Percentiles rank a stretch among this genome's conserved stretches.
These are phyloP conservation scores for Actenoides lindsayi DNA, from an alignment of 2,113 vertebrate genomes.

Conservation along the genomic window DNA sequence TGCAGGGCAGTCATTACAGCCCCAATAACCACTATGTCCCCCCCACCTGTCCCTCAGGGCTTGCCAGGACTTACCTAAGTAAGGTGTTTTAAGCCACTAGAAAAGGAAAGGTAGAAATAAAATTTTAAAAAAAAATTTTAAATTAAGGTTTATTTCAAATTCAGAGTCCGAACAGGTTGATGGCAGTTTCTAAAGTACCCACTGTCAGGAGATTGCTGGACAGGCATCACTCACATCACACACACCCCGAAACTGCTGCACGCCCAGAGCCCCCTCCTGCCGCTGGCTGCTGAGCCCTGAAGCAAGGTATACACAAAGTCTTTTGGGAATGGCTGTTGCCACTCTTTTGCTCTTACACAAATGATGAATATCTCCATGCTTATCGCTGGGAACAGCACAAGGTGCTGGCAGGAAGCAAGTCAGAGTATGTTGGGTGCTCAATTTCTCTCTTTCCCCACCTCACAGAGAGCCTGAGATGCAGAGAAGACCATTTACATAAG, in stretches of 20 bases:
- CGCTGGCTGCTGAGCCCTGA: neutral
- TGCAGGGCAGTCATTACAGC: rapidly evolving
- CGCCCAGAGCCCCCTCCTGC: neutral
- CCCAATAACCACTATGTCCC: neutral
- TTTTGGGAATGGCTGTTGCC: neutral
- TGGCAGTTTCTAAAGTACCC: neutral
- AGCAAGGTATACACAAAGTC: rapidly evolving
- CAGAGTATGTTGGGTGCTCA: neutral
- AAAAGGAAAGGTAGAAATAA: neutral
- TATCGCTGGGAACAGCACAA: neutral
- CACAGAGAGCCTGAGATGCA: neutral
- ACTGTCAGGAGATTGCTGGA: rapidly evolving
- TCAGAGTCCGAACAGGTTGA: neutral
- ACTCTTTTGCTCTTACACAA: neutral
- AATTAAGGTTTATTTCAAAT: neutral
- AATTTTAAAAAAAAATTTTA: neutral
- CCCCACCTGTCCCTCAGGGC: neutral
- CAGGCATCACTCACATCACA: neutral
- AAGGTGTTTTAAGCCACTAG: neutral
- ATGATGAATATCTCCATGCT: no score
- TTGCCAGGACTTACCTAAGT: neutral
- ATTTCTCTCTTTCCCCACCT: neutral
- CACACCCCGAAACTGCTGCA: no score
- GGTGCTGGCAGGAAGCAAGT: neutral
- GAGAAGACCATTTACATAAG: neutral